These are phyloP conservation scores for Bradynema listronoti DNA, from an alignment of 1,140 invertebrate species.

Conservation along the genomic window DNA sequence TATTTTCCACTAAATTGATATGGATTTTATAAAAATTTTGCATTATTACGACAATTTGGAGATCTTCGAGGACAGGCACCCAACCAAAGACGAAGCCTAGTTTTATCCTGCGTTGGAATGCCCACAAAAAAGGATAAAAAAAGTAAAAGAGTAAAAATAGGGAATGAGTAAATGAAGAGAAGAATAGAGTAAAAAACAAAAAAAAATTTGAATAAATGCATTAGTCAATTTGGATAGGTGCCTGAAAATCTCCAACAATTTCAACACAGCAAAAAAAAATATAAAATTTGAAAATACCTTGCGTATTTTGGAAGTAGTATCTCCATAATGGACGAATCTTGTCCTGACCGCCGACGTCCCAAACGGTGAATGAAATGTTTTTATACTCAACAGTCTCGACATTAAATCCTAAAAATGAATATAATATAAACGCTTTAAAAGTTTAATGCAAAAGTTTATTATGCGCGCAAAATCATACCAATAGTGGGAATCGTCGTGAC, in stretches of 20 bases:
- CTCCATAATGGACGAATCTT: constrained; percentile 62
- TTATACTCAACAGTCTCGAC: constrained; percentile 65
- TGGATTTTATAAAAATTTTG: no score
- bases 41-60: no score
- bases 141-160: no score
- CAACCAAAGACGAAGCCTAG: no score
- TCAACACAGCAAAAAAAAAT: constrained; percentile 20
- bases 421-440: background rate
- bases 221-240: no score
- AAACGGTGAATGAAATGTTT: constrained; percentile 63
- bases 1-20: no score
- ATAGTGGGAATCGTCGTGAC: constrained; percentile 99
- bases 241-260: constrained; percentile 3
- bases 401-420: constrained; percentile 62
- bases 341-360: constrained; percentile 62
- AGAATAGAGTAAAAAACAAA: no score
- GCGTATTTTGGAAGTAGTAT: constrained; percentile 58
- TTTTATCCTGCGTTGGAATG: no score
- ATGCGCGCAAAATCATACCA: constrained; percentile 64
- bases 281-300: constrained; percentile 30
- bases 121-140: no score
- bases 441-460: background rate
- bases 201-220: no score
- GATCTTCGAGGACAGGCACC: no score
- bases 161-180: no score